Evolutionary conservation across 2,888 invertebrate genomes (phyloP).

Genomic region (Stenurella melanura): DNA sequence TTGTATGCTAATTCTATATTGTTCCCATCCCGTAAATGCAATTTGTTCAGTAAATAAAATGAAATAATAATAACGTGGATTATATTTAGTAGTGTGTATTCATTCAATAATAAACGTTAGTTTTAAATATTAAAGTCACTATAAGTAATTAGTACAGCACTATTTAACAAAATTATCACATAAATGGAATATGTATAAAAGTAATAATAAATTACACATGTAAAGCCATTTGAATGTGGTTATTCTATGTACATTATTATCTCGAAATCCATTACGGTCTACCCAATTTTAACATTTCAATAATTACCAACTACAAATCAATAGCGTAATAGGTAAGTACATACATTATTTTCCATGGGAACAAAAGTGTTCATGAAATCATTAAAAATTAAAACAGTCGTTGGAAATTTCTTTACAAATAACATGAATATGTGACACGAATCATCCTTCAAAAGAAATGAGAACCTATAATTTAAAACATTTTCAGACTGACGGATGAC

Average conservation of each 20-base stretch:
- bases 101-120: not conserved
- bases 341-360: slow-evolving; percentile 6
- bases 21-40: too few relatives aligned
- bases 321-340: not conserved
- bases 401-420: not conserved
- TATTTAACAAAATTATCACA: not conserved
- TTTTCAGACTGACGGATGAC: slow-evolving; percentile 20
- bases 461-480: slow-evolving; percentile 32
- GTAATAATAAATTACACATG: not conserved
- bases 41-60: too few relatives aligned
- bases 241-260: slow-evolving; percentile 38
- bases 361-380: not conserved
- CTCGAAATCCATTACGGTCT: slow-evolving; percentile 33
- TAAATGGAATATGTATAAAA: not conserved
- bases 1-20: too few relatives aligned
- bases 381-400: not conserved
- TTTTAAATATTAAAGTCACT: not conserved
- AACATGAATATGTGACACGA: slow-evolving; percentile 29
- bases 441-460: slow-evolving; percentile 16
- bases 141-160: not conserved
- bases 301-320: slow-evolving; percentile 17
- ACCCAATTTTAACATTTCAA: slow-evolving; percentile 20
- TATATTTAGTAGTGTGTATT: too few relatives aligned
- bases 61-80: too few relatives aligned
- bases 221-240: not conserved